A percentile compares a stretch with the other conserved stretches of the same genome.
Conservation (phyloP, 1,140 invertebrate species). For the Trachymyrmex septentrionalis region DNA sequence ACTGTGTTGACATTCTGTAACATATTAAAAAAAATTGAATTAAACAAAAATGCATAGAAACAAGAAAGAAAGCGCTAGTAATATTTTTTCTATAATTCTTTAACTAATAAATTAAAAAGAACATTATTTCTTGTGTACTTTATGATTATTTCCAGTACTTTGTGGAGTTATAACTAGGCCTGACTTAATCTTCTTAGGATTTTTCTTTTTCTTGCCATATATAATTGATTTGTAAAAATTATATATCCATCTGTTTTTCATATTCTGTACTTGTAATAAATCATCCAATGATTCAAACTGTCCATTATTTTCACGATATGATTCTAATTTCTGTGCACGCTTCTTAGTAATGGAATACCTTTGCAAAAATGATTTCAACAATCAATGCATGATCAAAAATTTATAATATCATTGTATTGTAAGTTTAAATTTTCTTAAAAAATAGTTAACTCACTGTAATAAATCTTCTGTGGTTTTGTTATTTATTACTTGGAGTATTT, state of each 20-base stretch:
- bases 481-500: slow-evolving; percentile 52
- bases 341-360: slow-evolving; percentile 39
- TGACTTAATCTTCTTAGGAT: not conserved
- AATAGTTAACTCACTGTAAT: slow-evolving; percentile 40
- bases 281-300: slow-evolving; percentile 28
- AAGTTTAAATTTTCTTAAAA: slow-evolving; percentile 4
- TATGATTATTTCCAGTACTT: not conserved
- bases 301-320: not conserved
- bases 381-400: not conserved
- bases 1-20: slow-evolving; percentile 4
- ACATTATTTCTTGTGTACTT: not conserved
- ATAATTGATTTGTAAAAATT: slow-evolving; percentile 31
- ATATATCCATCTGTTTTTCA: not conserved
- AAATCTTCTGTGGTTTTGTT: not conserved
- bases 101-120: not conserved
- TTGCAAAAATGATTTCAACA: not conserved
- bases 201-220: not conserved
- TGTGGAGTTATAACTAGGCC: slow-evolving; percentile 17
- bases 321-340: slow-evolving; percentile 35
- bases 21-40: slow-evolving; percentile 1
- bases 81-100: not conserved
- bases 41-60: not conserved
- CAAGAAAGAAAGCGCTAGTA: not conserved
- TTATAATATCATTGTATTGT: not conserved
- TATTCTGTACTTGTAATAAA: not conserved